Base-by-base conservation (phyloP, 2,113 vertebrate genomes). In the Cynocephalus volans region DNA sequence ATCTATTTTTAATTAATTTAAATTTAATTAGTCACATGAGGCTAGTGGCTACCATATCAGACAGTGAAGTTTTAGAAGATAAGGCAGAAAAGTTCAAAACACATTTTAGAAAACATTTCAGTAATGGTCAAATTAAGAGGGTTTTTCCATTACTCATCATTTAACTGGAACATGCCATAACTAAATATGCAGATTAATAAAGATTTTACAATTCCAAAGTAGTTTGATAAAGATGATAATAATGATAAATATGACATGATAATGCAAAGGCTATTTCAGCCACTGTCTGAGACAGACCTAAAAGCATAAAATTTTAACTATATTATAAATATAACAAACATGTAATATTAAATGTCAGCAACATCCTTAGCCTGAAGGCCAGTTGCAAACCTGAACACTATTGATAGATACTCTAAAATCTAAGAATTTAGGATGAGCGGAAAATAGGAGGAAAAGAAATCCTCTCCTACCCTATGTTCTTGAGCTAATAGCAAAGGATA, bases 1-100 rank as follows among this genome's bases (percentile, higher is more conserved):
- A 73, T 12, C 31, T 75, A 94, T 56, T 97, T 95, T 62, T 21
- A 79, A 81, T 94, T 85, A 93, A 93, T 58, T 79, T 64, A 41
- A 41, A 77, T 64, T 64, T 82, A 96, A 82, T 64, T 19, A 83
- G 69, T n/a, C 62, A 65, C 14, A 79, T 28, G 6, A 94, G 21
- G 26, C 50, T 73, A 85, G 4, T 33, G 28, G n/a, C 19, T 62
- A 92, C 23, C 18, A 3, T 9, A 75, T 36, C 33, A 92, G 70
- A 83, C n/a, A 95, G 19, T 36, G 26, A 45, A 72, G 6, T 26
- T 79, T 77, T 73, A 90, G 3, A 93, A 73, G n/a, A n/a, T n/a
- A n/a, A n/a, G n/a, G 70, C 80, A 54, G 45, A 41, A 73, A 95
- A 84, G 17, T 62, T 92, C 45, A 93, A 86, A 92, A 56, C 4